These are phyloP conservation scores for Epinephelus cyanopodus DNA, from an alignment of 2,113 vertebrate genomes.

Conservation along the genomic window DNA sequence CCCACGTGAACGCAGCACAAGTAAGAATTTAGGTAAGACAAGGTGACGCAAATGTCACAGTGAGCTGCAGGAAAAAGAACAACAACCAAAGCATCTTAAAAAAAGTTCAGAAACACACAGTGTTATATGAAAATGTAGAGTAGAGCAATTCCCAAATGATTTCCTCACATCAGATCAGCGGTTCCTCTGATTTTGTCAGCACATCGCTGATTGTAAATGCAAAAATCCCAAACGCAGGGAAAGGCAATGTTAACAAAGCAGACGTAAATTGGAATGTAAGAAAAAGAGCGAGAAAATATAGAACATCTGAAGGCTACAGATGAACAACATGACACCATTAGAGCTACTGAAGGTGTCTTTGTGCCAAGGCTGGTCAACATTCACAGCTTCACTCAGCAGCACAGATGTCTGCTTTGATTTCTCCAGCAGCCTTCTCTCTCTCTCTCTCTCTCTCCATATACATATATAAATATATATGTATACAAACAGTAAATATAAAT, in stretches of 20 bases:
- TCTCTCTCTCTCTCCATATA: no score
- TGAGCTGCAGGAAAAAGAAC: conserved; percentile 33
- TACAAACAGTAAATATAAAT: background rate
- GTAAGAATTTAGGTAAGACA: background rate
- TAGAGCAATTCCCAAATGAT: conserved; percentile 39
- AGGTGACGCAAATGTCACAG: conserved; percentile 13
- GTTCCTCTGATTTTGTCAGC: conserved; percentile 16
- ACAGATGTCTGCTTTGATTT: conserved; percentile 3
- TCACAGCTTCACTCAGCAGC: background rate
- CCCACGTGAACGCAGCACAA: no score
- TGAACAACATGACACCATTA: background rate
- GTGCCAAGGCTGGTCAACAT: background rate
- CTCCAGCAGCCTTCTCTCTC: no score
- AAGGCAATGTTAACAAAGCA: background rate
- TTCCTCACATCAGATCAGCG: conserved; percentile 17
- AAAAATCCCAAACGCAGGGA: conserved; percentile 16
- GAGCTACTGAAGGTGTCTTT: no score
- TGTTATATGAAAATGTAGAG: conserved; percentile 18
- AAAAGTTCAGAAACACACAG: background rate
- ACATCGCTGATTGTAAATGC: conserved; percentile 24
- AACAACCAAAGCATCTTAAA: conserved; percentile 3
- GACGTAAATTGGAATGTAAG: background rate
- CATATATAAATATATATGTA: no score
- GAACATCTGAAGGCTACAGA: background rate
- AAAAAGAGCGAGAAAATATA: background rate